Conservation (phyloP, 2,888 invertebrate species). For the Nymphalis c-album region DNA sequence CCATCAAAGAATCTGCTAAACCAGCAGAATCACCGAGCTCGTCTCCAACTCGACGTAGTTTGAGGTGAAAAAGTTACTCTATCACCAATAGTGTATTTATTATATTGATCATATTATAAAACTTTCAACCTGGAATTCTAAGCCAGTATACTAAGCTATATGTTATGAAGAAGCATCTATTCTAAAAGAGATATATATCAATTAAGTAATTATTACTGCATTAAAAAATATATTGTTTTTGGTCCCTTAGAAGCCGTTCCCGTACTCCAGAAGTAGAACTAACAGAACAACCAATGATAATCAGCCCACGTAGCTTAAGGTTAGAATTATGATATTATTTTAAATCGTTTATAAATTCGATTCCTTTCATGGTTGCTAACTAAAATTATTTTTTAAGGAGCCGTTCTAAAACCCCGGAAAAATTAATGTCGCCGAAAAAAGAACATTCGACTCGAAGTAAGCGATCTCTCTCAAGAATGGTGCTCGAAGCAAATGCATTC, state of each 20-base stretch:
- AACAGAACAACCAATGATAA: conserved; percentile 44
- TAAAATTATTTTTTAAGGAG: conserved; percentile 50
- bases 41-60: conserved; percentile 39
- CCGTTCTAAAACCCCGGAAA: conserved; percentile 74
- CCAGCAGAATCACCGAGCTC: conserved; percentile 41
- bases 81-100: no score
- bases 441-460: conserved; percentile 57
- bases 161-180: no score
- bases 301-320: conserved; percentile 53
- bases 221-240: neutral
- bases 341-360: neutral
- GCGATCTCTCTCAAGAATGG: conserved; percentile 69
- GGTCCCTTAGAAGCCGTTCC: conserved; percentile 56
- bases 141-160: no score
- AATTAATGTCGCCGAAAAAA: conserved; percentile 62
- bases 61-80: conserved; percentile 35
- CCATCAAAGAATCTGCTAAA: conserved; percentile 63
- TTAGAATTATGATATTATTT: conserved; percentile 17
- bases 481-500: conserved; percentile 71
- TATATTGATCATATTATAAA: no score
- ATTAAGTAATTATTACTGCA: neutral
- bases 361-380: neutral
- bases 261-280: conserved; percentile 64
- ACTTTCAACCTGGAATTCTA: no score
- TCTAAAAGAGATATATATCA: no score